These are phyloP conservation scores for Herpetotheres cachinnans DNA, from an alignment of 2,113 vertebrate genomes.

Conservation along the genomic window DNA sequence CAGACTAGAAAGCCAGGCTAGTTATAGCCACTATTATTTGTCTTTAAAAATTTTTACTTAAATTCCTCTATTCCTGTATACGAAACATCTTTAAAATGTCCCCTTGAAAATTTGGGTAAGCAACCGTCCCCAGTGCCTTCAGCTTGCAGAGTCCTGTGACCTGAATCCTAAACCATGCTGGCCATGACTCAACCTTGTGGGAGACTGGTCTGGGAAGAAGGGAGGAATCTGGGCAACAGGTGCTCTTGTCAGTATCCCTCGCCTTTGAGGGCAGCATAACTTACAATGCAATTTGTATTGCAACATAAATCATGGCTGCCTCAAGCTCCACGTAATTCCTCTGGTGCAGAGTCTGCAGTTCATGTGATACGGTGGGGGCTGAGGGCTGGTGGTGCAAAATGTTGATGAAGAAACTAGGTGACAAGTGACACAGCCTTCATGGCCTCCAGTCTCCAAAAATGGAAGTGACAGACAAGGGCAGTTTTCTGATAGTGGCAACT, in stretches of 20 bases:
- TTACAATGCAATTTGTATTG: slow-evolving; percentile 46
- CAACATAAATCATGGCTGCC: slow-evolving; percentile 41
- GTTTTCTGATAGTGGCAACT: background rate
- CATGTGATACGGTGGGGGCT: background rate
- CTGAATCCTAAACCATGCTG: background rate
- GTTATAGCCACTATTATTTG: background rate
- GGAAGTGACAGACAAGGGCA: background rate
- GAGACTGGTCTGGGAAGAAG: background rate
- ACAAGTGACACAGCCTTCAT: background rate
- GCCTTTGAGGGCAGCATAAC: slow-evolving; percentile 33
- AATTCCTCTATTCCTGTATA: background rate
- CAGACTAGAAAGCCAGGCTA: background rate
- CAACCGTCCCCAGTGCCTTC: accelerated
- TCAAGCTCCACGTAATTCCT: background rate
- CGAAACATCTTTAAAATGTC: background rate
- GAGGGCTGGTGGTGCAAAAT: background rate
- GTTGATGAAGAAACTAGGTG: background rate
- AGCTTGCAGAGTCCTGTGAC: background rate
- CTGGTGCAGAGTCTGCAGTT: background rate
- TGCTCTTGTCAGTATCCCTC: slow-evolving; percentile 3
- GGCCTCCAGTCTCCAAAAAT: background rate
- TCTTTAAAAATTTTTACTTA: background rate
- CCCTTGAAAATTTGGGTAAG: background rate
- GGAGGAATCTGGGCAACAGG: slow-evolving; percentile 36
- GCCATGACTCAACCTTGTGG: background rate